phyloP scores from a whole-genome alignment of 2,113 vertebrate genomes.

The Caranx ignobilis region DNA sequence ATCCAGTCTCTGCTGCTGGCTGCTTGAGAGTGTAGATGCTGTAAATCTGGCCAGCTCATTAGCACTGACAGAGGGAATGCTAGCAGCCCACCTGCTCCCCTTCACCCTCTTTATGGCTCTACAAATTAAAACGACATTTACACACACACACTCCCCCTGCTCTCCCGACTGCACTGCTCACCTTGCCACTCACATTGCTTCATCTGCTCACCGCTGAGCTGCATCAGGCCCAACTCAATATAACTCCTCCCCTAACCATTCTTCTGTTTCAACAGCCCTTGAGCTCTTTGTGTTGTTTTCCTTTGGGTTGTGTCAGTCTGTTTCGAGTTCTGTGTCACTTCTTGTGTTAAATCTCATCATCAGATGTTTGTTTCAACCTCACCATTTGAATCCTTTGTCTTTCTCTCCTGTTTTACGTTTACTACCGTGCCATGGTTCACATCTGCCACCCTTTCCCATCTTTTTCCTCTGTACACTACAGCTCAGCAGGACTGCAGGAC shows the following conservation, averaged over 20 bases:
- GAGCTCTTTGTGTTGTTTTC: constrained; percentile 2
- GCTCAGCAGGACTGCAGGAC: constrained; percentile 16
- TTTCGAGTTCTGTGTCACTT: constrained; percentile 3
- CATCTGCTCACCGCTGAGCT: constrained; percentile 50
- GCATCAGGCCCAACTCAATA: constrained; percentile 22
- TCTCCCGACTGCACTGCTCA: constrained; percentile 61
- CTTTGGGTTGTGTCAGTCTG: constrained; percentile 10
- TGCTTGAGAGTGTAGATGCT: constrained; percentile 58
- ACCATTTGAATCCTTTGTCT: constrained; percentile 11
- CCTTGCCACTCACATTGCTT: constrained; percentile 66
- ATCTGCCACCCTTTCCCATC: constrained; percentile 19
- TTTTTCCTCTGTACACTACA: constrained; percentile 15
- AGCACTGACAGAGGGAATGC: constrained; percentile 75
- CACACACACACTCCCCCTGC: constrained; percentile 42
- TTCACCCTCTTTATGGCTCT: constrained; percentile 78
- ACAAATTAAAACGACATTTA: constrained; percentile 82
- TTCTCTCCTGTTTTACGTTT: constrained; percentile 18
- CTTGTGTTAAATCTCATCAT: constrained; percentile 22
- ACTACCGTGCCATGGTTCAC: constrained; percentile 8
- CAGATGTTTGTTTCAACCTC: constrained; percentile 19
- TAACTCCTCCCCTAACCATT: background rate
- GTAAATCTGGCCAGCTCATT: constrained; percentile 81
- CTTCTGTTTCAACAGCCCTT: constrained; percentile 15
- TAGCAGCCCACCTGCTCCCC: constrained; percentile 79
- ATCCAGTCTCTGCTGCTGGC: constrained; percentile 41